Conservation (phyloP, 2,888 invertebrate genomes). For the Tinea pellionella region DNA sequence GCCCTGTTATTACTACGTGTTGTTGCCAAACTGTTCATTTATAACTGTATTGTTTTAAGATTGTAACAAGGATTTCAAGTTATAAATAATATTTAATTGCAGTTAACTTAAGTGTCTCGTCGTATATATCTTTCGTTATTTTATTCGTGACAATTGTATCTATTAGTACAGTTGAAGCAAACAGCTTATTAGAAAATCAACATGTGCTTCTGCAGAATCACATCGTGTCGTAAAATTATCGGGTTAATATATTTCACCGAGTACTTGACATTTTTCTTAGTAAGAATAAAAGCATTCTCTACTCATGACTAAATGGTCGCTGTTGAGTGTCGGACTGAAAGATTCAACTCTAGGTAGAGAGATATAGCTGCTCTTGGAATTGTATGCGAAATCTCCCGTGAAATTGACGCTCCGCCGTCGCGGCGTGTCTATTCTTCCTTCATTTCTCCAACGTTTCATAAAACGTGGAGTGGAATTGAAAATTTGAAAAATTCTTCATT, state of each 20-base stretch:
- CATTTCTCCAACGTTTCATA: slow-evolving; percentile 22
- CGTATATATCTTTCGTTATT: no score
- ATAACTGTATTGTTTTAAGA: no score
- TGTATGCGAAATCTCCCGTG: slow-evolving; percentile 56
- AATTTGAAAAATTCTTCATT: slow-evolving; percentile 23
- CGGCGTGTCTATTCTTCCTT: slow-evolving; percentile 36
- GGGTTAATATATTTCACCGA: not conserved
- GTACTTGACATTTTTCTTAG: slow-evolving; percentile 1
- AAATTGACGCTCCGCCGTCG: slow-evolving; percentile 48
- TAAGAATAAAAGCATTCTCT: slow-evolving; percentile 15
- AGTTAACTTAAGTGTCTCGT: no score
- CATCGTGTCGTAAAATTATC: not conserved
- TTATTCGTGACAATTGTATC: no score
- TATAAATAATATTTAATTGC: no score
- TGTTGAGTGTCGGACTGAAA: slow-evolving; percentile 17
- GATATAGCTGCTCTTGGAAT: slow-evolving; percentile 21
- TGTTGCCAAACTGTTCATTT: no score
- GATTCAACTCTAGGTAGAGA: slow-evolving; percentile 15
- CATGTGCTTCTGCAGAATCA: no score
- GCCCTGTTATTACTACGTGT: not conserved
- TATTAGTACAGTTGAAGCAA: no score
- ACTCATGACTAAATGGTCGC: slow-evolving; percentile 17
- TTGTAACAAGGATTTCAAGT: no score
- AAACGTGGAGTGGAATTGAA: slow-evolving; percentile 32
- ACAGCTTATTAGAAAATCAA: no score